phyloP scores from a whole-genome alignment of 2,113 vertebrate genomes.

The Phylloscopus trochiloides region DNA sequence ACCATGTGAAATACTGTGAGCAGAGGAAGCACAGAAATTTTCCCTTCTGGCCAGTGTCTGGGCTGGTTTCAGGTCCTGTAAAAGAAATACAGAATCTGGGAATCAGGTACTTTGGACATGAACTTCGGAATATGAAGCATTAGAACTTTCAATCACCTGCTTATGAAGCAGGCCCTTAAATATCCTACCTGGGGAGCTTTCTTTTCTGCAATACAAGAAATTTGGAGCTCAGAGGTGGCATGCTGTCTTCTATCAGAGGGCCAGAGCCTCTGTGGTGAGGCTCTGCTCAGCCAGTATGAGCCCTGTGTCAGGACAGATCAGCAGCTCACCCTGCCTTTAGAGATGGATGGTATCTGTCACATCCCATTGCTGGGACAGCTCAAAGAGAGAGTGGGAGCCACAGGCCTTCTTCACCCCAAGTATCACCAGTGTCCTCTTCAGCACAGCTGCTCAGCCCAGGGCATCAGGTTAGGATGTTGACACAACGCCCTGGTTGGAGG shows the following conservation, averaged over 20 bases:
- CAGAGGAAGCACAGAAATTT: neutral
- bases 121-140: neutral
- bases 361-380: neutral
- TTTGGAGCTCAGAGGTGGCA: neutral
- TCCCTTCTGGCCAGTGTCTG: neutral
- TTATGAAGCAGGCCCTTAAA: neutral
- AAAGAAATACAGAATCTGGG: neutral
- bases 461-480: neutral
- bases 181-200: neutral
- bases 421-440: neutral
- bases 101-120: neutral
- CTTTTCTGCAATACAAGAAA: neutral
- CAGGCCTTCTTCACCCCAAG: neutral
- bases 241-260: accelerated
- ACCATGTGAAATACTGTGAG: neutral
- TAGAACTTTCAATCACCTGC: neutral
- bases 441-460: neutral
- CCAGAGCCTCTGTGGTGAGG: neutral
- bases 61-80: neutral
- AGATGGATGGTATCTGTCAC: neutral
- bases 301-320: neutral
- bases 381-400: neutral
- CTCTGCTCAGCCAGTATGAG: neutral
- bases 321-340: neutral
- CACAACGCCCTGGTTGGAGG: neutral